These are phyloP conservation scores for Oryzias dopingdopingensis DNA, from an alignment of 2,797 vertebrate species.

Conservation along the genomic window DNA sequence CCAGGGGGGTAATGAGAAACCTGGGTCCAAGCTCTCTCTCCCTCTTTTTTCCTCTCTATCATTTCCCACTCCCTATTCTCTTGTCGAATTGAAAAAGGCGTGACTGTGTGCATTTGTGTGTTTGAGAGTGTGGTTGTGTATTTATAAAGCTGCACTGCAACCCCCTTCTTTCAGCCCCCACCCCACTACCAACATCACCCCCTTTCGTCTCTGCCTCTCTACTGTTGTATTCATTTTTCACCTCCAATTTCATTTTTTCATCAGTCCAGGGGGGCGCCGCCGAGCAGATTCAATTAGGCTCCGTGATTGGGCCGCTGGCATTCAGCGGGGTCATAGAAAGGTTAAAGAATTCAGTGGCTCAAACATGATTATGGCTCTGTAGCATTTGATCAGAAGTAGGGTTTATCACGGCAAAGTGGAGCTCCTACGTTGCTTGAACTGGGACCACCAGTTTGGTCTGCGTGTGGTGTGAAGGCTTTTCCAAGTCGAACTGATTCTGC, in stretches of 20 bases:
- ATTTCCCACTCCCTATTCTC: slow-evolving; percentile 51
- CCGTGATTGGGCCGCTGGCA: slow-evolving; percentile 82
- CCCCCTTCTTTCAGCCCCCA: slow-evolving; percentile 19
- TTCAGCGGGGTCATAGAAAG: slow-evolving; percentile 81
- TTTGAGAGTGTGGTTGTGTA: slow-evolving; percentile 57
- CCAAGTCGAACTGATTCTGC: slow-evolving; percentile 52
- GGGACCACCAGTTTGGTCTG: slow-evolving; percentile 42
- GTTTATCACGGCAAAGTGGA: slow-evolving; percentile 74
- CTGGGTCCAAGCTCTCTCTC: slow-evolving; percentile 45
- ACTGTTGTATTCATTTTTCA: slow-evolving; percentile 80
- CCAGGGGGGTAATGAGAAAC: slow-evolving; percentile 71
- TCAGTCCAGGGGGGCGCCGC: slow-evolving; percentile 64
- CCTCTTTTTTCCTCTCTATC: slow-evolving; percentile 31
- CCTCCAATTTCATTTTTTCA: slow-evolving; percentile 83
- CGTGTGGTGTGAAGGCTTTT: slow-evolving; percentile 45
- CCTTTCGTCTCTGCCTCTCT: slow-evolving; percentile 23
- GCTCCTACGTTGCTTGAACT: slow-evolving; percentile 35
- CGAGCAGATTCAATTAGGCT: slow-evolving; percentile 83
- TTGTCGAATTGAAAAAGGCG: slow-evolving; percentile 63
- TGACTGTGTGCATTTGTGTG: slow-evolving; percentile 50
- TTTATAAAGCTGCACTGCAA: slow-evolving; percentile 50
- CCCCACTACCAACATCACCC: not conserved
- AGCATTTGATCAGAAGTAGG: slow-evolving; percentile 80
- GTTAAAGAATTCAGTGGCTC: slow-evolving; percentile 86
- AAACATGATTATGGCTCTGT: slow-evolving; percentile 83